Conservation (phyloP, 1,140 invertebrate species). For the Diabrotica virgifera region DNA sequence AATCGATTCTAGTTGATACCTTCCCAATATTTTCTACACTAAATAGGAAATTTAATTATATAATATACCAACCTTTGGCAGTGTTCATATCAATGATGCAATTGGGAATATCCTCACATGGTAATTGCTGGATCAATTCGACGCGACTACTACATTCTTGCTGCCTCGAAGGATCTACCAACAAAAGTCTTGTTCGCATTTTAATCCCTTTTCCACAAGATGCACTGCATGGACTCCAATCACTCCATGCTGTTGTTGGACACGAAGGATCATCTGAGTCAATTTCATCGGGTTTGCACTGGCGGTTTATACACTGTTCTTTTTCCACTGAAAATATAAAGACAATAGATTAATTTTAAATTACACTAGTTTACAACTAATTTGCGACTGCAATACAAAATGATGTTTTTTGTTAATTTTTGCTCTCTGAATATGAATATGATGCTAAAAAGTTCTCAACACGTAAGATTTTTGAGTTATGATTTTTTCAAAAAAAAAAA, state of each 20-base stretch:
- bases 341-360: no score
- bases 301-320: constrained; percentile 69
- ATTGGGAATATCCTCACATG: constrained; percentile 62
- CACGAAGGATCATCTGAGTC: constrained; percentile 60
- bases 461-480: no score
- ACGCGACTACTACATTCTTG: constrained; percentile 59
- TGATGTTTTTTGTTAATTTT: no score
- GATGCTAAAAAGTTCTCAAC: no score
- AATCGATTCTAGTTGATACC: no score
- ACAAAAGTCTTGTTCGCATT: constrained; percentile 66
- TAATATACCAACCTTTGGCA: constrained; percentile 60
- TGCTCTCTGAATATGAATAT: no score
- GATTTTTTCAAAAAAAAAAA: no score
- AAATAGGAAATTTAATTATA: background rate
- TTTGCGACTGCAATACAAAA: no score
- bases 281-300: constrained; percentile 55
- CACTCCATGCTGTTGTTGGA: constrained; percentile 66
- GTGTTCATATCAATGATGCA: constrained; percentile 69
- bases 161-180: constrained; percentile 59
- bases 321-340: constrained; percentile 57
- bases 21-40: no score
- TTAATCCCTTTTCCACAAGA: constrained; percentile 68
- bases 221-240: constrained; percentile 72
- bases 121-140: constrained; percentile 62
- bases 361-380: no score